phyloP scores from a whole-genome alignment of 2,888 invertebrate species.

The Drosophila buzzatii region DNA sequence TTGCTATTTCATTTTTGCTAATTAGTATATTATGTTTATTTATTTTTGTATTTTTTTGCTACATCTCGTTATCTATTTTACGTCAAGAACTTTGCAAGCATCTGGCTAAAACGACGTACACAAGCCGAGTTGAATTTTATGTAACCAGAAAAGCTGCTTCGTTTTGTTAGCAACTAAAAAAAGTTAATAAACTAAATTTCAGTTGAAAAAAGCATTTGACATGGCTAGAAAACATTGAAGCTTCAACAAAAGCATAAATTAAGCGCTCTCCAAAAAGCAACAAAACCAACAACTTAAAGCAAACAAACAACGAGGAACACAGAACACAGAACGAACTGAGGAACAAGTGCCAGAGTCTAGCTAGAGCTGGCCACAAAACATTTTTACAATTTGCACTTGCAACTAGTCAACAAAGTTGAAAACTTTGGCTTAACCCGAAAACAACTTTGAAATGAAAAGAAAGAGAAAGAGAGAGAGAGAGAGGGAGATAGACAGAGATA shows the following conservation, averaged over 20 bases:
- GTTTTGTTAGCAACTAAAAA: not conserved
- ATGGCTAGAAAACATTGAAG: slow-evolving; percentile 7
- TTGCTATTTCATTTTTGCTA: not conserved
- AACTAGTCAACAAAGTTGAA: slow-evolving; percentile 50
- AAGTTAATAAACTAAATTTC: slow-evolving; percentile 15
- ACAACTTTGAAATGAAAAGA: slow-evolving; percentile 20
- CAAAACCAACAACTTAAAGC: slow-evolving; percentile 34
- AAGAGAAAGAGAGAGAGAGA: not conserved
- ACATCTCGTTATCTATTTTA: not conserved
- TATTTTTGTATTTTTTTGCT: not conserved
- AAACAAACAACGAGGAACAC: not conserved
- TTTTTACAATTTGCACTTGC: slow-evolving; percentile 51
- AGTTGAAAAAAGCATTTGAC: slow-evolving; percentile 19
- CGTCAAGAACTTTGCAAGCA: not conserved
- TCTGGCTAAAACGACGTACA: not conserved
- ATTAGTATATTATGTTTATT: not conserved
- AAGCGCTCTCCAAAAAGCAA: slow-evolving; percentile 16
- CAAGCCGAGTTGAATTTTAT: not conserved
- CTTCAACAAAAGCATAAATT: slow-evolving; percentile 24
- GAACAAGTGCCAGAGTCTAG: slow-evolving; percentile 25
- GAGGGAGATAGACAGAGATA: not conserved
- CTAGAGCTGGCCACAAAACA: slow-evolving; percentile 41
- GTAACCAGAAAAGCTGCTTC: not conserved
- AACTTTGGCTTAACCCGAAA: slow-evolving; percentile 42
- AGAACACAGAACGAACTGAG: slow-evolving; percentile 4